Evolutionary conservation across 2,113 vertebrate genomes (phyloP), one percentile per base, ranked within the genome.

Genomic region (Cercocebus atys): DNA sequence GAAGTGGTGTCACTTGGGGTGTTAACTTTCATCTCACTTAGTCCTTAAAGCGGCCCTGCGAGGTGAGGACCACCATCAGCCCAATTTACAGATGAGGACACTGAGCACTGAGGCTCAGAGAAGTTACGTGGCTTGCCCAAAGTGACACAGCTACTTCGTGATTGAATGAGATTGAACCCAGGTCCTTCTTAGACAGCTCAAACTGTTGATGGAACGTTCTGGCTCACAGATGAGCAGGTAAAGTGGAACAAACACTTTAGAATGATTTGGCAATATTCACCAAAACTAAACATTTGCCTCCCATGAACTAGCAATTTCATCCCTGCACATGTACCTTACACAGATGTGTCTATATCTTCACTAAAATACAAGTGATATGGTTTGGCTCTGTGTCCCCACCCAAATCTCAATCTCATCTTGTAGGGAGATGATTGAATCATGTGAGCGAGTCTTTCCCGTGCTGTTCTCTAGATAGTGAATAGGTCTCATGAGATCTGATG

Each of bases 361-460:
- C 52, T 55, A 55, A 55, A 55, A 55, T 20, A 20, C 52, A 20
- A 20, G 52, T 55, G 52, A 55, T 55, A 55, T 8, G 18, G 18
- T 55, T 55, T 55, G 52, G 18, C 18, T 20, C 18, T 55, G 18
- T 55, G 52, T 55, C 18, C 52, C 18, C 52, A 55, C 6, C 52
- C 52, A 55, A 55, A 55, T 55, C 6, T 55, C 52, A 55, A 20
- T 55, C 52, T 55, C 18, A 55, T 20, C 52, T 55, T 55, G 52
- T 55, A 55, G 18, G 18, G 18, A 55, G 52, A 55, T 20, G 52
- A 55, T 6, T 20, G 52, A 55, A 55, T 55, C 52, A 55, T 20
- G 52, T 55, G 18, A 55, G 52, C 0, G 2, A 55, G 18, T 20
- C 18, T 55, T 20, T 55, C 18, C 52, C 0, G 6, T 20, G 52